Evolutionary conservation across 2,888 invertebrate species (phyloP).

Genomic region (Drosophila colorata): DNA sequence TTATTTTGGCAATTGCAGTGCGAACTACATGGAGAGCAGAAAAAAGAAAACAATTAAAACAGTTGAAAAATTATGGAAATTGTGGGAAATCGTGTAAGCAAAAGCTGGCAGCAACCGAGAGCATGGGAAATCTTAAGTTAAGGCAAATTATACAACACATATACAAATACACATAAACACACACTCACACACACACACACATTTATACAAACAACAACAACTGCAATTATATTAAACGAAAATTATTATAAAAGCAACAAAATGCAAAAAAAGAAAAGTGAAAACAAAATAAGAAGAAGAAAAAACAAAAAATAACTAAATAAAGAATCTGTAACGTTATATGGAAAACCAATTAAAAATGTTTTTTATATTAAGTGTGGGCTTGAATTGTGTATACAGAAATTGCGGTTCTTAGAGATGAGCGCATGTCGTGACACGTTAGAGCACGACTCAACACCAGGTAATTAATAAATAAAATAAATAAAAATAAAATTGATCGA

Average conservation of each 20-base stretch:
- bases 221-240: conserved; percentile 76
- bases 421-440: no score
- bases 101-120: conserved; percentile 20
- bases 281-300: conserved; percentile 54
- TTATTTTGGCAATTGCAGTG: conserved; percentile 13
- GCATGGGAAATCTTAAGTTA: conserved; percentile 63
- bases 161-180: conserved; percentile 23
- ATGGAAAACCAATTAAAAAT: conserved; percentile 76
- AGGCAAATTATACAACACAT: conserved; percentile 59
- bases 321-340: conserved; percentile 84
- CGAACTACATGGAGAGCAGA: conserved; percentile 19
- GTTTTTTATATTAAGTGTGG: conserved; percentile 18
- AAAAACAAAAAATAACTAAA: conserved; percentile 69
- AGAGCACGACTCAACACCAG: no score
- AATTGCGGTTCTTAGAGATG: not conserved
- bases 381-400: not conserved
- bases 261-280: conserved; percentile 59
- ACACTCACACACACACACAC: conserved; percentile 39
- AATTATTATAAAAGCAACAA: conserved; percentile 68
- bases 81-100: conserved; percentile 48
- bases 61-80: conserved; percentile 43
- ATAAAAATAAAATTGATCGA: no score
- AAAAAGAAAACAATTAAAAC: conserved; percentile 8
- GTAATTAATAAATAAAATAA: no score
- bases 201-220: conserved; percentile 63